Evolutionary conservation across 92 coral and sea anemone species (phyloP), one percentile per base, ranked within the genome.

Genomic region (Porites lobata): DNA sequence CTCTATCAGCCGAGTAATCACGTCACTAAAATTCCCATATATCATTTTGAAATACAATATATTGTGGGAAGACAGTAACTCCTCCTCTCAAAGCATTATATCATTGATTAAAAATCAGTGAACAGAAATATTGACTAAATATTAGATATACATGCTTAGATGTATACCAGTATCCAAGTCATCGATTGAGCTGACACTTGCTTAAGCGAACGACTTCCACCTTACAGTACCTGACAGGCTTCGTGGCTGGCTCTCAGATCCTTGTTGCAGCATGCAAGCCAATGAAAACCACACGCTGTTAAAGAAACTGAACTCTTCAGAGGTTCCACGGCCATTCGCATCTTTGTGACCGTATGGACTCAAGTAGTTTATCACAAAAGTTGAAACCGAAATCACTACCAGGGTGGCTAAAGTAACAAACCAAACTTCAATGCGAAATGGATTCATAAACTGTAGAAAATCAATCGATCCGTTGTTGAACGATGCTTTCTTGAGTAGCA

Each of bases 191-290:
- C 6, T 38, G 6, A 38, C 47, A 5, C 4, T 38, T 6, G 7
- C 47, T 38, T 38, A 38, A 38, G 47, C 47, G 61, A 56, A 2
- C 14, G 10, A 57, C 59, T 1, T 5, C 6, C 65, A 9, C 7
- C 26, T 50, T 18, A 18, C 19, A 7, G 7, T 85, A 94, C 96
- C 93, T 67, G 96, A 88, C 11, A 74, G 12, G 56, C 90, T 69
- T 8, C 81, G 83, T 1, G 96, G 96, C 4, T 88, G 72, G 66
- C 85, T 84, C 0, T 95, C 96, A 0, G 91, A 85, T 9, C 98
- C 98, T 63, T 95, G 98, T 50, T 92, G 96, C 52, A 95, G 75
- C 94, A 91, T 76, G 24, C 91, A 91, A 21, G 89, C 88, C 62
- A 88, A 32, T 8, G 96, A 50, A 51, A 94, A 94, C 96, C 96